Evolutionary conservation across 2,888 invertebrate species (phyloP), one percentile per base, ranked within the genome.

Genomic region (Volucella inflata): DNA sequence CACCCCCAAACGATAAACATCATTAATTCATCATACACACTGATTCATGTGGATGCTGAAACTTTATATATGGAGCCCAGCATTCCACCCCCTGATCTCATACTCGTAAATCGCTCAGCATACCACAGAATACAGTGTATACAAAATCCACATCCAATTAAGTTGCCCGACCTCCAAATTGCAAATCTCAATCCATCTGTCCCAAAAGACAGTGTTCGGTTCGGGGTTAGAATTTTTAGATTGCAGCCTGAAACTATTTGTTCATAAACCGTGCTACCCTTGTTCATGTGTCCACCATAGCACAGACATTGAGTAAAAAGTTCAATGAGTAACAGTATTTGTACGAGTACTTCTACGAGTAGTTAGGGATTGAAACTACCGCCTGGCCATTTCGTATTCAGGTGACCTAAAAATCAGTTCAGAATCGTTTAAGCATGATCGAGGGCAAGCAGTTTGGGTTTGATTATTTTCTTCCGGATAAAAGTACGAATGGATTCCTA

Each of bases 101-200:
- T 36, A 57, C 51, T 80, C 76, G 80, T 80, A 85, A 85, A 85
- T 80, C 76, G 62, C 48, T 36, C 68, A 50, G 14, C 46, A 50
- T 67, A 14, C 46, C 8, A 30, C 46, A 48, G 10, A 44, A 53
- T n/a, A 36, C n/a, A 40, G 40, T 46, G 64, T 46, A 30, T 30
- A 17, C 14, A 36, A 67, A 55, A 70, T 71, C 76, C 74, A 76
- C 77, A 87, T 81, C 82, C 78, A 82, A 87, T 87, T 87, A 82
- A 78, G 81, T 82, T 82, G 78, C 65, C 82, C 87, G 87, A 87
- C 87, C 87, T 87, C 87, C 72, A 87, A 87, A 74, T 82, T 82
- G 77, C 81, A 78, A 87, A 77, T 81, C 81, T 77, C 81, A 67
- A 81, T 85, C 76, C 81, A 87, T 87, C 77, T 87, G 76, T 87